These are phyloP conservation scores for Lepidothrix coronata DNA, from an alignment of 2,113 vertebrate species.

Conservation along the genomic window DNA sequence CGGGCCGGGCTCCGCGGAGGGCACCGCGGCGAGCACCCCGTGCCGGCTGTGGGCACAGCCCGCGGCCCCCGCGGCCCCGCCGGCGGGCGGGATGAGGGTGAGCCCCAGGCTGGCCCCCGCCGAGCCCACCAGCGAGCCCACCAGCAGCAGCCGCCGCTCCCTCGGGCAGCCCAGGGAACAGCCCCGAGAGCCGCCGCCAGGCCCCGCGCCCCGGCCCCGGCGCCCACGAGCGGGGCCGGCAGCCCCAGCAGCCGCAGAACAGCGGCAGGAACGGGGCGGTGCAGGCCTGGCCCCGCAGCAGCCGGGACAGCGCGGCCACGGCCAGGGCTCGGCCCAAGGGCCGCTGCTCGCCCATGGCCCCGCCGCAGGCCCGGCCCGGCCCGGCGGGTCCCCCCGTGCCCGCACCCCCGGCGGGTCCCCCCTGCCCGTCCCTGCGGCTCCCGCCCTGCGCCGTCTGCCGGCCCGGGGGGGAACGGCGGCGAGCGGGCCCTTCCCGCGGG, in stretches of 20 bases:
- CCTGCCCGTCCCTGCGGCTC: too few relatives aligned
- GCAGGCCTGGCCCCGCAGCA: slow-evolving; percentile 79
- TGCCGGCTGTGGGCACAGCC: slow-evolving; percentile 65
- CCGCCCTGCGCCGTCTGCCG: too few relatives aligned
- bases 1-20: background rate
- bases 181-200: slow-evolving; percentile 21
- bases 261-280: slow-evolving; percentile 88
- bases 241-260: slow-evolving; percentile 84
- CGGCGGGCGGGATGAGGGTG: slow-evolving; percentile 71
- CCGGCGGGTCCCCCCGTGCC: background rate
- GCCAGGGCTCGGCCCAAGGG: slow-evolving; percentile 78
- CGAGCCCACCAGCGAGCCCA: slow-evolving; percentile 73
- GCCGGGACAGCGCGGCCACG: slow-evolving; percentile 77
- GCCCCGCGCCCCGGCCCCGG: slow-evolving; percentile 79
- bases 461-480: too few relatives aligned
- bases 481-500: too few relatives aligned
- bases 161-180: background rate
- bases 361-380: background rate
- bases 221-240: slow-evolving; percentile 77
- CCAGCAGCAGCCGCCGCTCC: slow-evolving; percentile 74
- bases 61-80: background rate
- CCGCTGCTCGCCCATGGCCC: slow-evolving; percentile 82
- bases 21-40: background rate
- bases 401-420: background rate
- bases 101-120: slow-evolving; percentile 70